Evolutionary conservation across 2,113 vertebrate species (phyloP).

Genomic region (Salvelinus alpinus): DNA sequence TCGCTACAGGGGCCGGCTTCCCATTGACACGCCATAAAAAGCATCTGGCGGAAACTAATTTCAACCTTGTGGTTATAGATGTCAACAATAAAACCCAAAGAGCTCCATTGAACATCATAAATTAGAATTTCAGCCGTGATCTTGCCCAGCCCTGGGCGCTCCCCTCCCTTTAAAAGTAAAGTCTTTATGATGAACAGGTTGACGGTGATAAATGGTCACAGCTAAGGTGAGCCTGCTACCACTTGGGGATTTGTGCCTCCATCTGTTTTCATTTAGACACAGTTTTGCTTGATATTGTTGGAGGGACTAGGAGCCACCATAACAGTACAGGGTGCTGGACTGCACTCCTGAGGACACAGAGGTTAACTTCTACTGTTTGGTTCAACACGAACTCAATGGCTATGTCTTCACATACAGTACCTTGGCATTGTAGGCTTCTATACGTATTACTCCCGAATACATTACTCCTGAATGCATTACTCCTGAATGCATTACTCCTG

Average conservation of each 20-base stretch:
- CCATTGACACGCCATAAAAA: slow-evolving; percentile 37
- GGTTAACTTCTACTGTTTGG: slow-evolving; percentile 40
- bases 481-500: no score
- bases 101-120: slow-evolving; percentile 35
- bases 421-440: neutral
- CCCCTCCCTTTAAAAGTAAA: slow-evolving; percentile 44
- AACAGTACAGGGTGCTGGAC: slow-evolving; percentile 19
- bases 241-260: slow-evolving; percentile 45
- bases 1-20: neutral
- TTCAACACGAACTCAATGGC: neutral
- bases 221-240: slow-evolving; percentile 34
- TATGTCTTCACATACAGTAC: neutral
- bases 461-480: no score
- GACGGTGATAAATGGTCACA: slow-evolving; percentile 65
- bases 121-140: slow-evolving; percentile 48
- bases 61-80: slow-evolving; percentile 19
- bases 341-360: slow-evolving; percentile 45
- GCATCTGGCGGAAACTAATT: slow-evolving; percentile 32
- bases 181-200: slow-evolving; percentile 49
- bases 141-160: slow-evolving; percentile 18
- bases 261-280: slow-evolving; percentile 55
- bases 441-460: no score
- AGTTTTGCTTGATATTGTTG: slow-evolving; percentile 32
- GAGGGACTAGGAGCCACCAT: slow-evolving; percentile 39
- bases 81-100: slow-evolving; percentile 24